Conservation (phyloP, 2,888 invertebrate genomes). For the Drosophila antonietae region DNA sequence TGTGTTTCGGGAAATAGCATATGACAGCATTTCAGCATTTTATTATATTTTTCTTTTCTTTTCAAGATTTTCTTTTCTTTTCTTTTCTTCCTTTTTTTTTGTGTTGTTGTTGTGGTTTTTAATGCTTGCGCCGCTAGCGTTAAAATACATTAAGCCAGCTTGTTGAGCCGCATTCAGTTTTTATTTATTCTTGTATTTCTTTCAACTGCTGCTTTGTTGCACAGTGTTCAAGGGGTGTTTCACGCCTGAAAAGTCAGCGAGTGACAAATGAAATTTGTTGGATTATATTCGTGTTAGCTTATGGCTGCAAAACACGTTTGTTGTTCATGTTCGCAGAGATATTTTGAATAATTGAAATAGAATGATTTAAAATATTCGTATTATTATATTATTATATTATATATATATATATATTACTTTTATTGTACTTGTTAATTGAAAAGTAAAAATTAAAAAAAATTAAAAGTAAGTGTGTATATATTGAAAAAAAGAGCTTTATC, state of each 20-base stretch:
- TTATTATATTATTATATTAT: too few relatives aligned
- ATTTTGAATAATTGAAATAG: background rate
- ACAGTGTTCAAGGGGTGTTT: constrained; percentile 6
- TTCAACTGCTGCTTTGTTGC: constrained; percentile 16
- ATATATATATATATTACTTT: too few relatives aligned
- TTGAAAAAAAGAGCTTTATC: too few relatives aligned
- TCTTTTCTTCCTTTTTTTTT: constrained; percentile 9
- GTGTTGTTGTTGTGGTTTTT: constrained; percentile 21
- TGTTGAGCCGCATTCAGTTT: constrained; percentile 38
- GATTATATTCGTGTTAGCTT: background rate
- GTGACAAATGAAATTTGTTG: constrained; percentile 18
- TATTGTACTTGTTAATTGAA: too few relatives aligned
- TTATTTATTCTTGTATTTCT: constrained; percentile 8
- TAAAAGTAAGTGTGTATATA: too few relatives aligned
- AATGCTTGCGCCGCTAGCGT: constrained; percentile 60
- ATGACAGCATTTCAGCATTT: constrained; percentile 31
- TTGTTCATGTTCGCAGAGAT: background rate
- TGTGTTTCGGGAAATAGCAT: constrained; percentile 17
- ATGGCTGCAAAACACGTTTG: background rate
- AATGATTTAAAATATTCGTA: background rate
- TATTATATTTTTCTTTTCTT: constrained; percentile 5
- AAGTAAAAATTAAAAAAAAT: too few relatives aligned
- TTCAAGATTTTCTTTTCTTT: constrained; percentile 8
- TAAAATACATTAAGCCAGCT: constrained; percentile 73
- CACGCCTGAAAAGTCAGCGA: constrained; percentile 13